phyloP scores from a whole-genome alignment of 2,113 vertebrate genomes.

The Agapornis roseicollis region DNA sequence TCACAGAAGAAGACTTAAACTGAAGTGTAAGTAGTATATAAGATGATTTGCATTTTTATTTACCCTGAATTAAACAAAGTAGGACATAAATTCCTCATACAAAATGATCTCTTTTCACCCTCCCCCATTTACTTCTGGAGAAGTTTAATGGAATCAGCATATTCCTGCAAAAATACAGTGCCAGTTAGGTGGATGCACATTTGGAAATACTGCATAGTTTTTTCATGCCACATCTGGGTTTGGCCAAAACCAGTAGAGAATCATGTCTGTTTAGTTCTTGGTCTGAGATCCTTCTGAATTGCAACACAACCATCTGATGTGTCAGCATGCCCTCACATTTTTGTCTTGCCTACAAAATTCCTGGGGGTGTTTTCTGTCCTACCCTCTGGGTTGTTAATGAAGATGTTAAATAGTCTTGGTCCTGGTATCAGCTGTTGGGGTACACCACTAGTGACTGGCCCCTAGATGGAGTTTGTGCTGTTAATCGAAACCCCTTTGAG shows the following conservation, averaged over 20 bases:
- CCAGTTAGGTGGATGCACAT: not conserved
- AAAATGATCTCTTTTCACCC: not conserved
- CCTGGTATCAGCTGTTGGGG: not conserved
- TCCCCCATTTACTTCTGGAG: not conserved
- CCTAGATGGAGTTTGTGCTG: not conserved
- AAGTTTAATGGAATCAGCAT: not conserved
- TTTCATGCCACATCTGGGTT: not conserved
- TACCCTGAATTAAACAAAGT: not conserved
- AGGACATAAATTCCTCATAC: not conserved
- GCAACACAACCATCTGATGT: not conserved
- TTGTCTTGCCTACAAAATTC: not conserved
- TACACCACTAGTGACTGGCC: not conserved
- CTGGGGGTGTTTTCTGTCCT: not conserved
- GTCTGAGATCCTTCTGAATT: not conserved
- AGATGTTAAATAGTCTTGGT: not conserved
- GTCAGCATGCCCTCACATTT: not conserved
- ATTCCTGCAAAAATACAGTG: not conserved
- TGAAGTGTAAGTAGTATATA: not conserved
- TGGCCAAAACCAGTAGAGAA: not conserved
- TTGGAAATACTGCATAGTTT: not conserved
- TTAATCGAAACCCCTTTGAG: not conserved
- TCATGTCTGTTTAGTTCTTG: not conserved
- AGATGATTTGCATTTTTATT: not conserved
- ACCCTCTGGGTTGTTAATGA: not conserved
- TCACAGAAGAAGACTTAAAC: not conserved